phyloP scores from a whole-genome alignment of 2,888 invertebrate species.

The Gnatocerus cornutus region DNA sequence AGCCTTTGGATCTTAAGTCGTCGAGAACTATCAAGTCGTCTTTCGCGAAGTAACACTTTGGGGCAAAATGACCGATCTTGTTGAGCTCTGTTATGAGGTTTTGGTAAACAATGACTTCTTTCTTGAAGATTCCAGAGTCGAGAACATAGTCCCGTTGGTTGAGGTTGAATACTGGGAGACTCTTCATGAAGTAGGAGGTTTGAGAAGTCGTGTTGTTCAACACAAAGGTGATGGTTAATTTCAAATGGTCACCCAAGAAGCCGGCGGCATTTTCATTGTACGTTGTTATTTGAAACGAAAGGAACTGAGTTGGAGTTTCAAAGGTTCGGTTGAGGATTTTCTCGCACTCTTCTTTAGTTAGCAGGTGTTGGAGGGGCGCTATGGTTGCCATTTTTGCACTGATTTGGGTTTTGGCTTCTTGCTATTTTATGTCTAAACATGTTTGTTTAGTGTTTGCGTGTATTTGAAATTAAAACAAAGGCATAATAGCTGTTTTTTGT shows the following conservation, averaged over 20 bases:
- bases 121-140: slow-evolving; percentile 71
- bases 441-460: slow-evolving; percentile 1
- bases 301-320: slow-evolving; percentile 38
- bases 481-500: no score
- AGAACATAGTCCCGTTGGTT: slow-evolving; percentile 72
- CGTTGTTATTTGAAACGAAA: slow-evolving; percentile 52
- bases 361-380: slow-evolving; percentile 4
- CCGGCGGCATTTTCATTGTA: slow-evolving; percentile 58
- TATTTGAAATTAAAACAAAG: neutral
- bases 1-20: slow-evolving; percentile 71
- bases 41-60: slow-evolving; percentile 69
- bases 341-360: slow-evolving; percentile 54
- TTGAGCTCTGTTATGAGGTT: slow-evolving; percentile 59
- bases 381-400: slow-evolving; percentile 20
- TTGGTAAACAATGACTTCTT: slow-evolving; percentile 62
- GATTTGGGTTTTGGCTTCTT: neutral
- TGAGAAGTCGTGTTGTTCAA: slow-evolving; percentile 25
- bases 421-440: neutral
- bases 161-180: slow-evolving; percentile 73
- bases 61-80: slow-evolving; percentile 58
- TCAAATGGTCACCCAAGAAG: slow-evolving; percentile 62
- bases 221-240: slow-evolving; percentile 54
- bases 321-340: slow-evolving; percentile 50
- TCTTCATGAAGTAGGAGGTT: slow-evolving; percentile 76
- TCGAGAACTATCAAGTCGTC: slow-evolving; percentile 72